Evolutionary conservation across 2,888 invertebrate species (phyloP).

Genomic region (Microctonus hyperodae): DNA sequence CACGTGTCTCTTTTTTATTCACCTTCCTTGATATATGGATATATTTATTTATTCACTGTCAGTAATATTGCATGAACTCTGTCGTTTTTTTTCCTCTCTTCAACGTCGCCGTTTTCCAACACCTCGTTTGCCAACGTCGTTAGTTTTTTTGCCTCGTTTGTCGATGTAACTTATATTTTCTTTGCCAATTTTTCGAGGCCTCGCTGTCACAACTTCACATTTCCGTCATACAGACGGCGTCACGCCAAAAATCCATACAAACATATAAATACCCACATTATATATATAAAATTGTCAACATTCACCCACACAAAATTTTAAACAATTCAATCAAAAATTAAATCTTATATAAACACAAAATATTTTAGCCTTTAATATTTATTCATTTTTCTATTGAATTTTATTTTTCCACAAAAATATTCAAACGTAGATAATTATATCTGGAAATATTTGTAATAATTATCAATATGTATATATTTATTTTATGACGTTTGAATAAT

Average conservation of each 20-base stretch:
- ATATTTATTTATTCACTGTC: conserved; percentile 23
- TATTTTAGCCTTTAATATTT: too few relatives aligned
- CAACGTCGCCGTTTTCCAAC: background rate
- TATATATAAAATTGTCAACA: background rate
- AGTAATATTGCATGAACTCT: conserved; percentile 13
- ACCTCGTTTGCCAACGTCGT: conserved; percentile 10
- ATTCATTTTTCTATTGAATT: too few relatives aligned
- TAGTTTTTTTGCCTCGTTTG: background rate
- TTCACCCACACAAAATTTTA: too few relatives aligned
- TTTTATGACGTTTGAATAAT: too few relatives aligned
- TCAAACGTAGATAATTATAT: too few relatives aligned
- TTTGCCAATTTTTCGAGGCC: conserved; percentile 29
- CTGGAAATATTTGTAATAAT: too few relatives aligned
- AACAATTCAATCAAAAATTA: too few relatives aligned
- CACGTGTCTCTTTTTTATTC: background rate
- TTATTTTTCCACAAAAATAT: too few relatives aligned
- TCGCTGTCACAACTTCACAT: conserved; percentile 26
- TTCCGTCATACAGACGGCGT: conserved; percentile 24
- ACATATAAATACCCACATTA: background rate
- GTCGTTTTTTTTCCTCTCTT: conserved; percentile 4
- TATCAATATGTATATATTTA: too few relatives aligned
- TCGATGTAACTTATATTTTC: conserved; percentile 11
- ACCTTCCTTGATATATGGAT: background rate
- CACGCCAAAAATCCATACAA: conserved; percentile 5
- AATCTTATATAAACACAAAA: too few relatives aligned